These are phyloP conservation scores for Hyperoplus immaculatus DNA, from an alignment of 2,797 vertebrate species.

Conservation along the genomic window DNA sequence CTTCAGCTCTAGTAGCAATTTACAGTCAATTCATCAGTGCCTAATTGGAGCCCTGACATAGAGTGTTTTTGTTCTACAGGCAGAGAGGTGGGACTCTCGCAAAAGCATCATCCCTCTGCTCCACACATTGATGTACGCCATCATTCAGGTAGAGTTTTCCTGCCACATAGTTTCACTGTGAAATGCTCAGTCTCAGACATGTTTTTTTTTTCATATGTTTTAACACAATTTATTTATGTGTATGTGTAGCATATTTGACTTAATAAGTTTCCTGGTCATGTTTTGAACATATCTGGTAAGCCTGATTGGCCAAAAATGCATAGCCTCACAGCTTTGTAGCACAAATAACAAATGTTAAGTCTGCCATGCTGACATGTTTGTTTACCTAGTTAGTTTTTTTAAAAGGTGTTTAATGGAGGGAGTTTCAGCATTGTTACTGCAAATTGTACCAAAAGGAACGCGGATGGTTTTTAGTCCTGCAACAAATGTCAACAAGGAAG, in stretches of 20 bases:
- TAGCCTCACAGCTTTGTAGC: neutral
- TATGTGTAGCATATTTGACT: neutral
- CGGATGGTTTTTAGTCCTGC: neutral
- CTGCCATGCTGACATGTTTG: neutral
- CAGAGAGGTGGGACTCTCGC: slow-evolving; percentile 86
- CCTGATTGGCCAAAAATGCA: neutral
- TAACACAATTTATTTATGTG: neutral
- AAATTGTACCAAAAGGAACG: neutral
- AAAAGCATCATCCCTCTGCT: slow-evolving; percentile 92
- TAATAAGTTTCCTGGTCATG: neutral
- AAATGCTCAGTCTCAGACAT: neutral
- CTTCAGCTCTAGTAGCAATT: neutral
- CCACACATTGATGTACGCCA: slow-evolving; percentile 93
- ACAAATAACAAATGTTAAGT: neutral
- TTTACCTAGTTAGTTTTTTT: neutral
- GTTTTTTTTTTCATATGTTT: neutral
- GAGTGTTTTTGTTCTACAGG: slow-evolving; percentile 79
- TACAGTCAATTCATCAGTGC: neutral
- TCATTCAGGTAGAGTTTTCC: slow-evolving; percentile 88
- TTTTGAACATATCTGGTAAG: neutral
- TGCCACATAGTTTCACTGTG: neutral
- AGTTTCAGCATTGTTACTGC: neutral
- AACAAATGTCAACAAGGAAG: slow-evolving; percentile 35
- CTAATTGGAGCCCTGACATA: neutral
- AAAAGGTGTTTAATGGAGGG: neutral